phyloP scores from a whole-genome alignment of 2,113 vertebrate genomes.

The Microcebus griseorufus region DNA sequence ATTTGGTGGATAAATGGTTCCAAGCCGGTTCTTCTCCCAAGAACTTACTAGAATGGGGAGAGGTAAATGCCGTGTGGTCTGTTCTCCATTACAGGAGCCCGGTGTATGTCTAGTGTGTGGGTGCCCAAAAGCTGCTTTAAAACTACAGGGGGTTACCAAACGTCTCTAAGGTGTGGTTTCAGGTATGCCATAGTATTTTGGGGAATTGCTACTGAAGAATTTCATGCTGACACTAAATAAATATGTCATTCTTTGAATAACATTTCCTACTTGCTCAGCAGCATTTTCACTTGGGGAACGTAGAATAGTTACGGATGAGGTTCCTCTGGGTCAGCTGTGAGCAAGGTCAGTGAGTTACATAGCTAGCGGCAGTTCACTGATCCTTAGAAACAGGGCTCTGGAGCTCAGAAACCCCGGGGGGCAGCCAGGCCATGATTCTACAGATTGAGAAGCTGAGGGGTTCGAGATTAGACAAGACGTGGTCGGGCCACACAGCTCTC shows the following conservation, averaged over 20 bases:
- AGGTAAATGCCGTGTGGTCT: background rate
- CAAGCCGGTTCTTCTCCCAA: conserved; percentile 22
- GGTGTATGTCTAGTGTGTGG: background rate
- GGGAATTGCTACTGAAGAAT: background rate
- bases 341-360: background rate
- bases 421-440: background rate
- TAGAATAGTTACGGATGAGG: background rate
- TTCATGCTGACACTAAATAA: background rate
- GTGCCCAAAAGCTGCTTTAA: background rate
- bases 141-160: background rate
- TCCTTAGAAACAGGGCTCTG: background rate
- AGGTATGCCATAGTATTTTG: background rate
- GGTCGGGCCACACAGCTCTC: background rate
- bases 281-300: background rate
- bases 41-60: conserved; percentile 29
- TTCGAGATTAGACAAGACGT: background rate
- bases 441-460: background rate
- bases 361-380: background rate
- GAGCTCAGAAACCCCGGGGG: background rate
- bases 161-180: background rate
- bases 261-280: background rate
- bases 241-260: background rate
- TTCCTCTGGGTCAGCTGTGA: background rate
- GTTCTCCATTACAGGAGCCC: background rate
- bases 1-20: conserved; percentile 47